Percentiles rank a stretch among this genome's conserved stretches.
Evolutionary conservation across 1,140 invertebrate genomes (phyloP).

Genomic region (Drosophila triauraria): DNA sequence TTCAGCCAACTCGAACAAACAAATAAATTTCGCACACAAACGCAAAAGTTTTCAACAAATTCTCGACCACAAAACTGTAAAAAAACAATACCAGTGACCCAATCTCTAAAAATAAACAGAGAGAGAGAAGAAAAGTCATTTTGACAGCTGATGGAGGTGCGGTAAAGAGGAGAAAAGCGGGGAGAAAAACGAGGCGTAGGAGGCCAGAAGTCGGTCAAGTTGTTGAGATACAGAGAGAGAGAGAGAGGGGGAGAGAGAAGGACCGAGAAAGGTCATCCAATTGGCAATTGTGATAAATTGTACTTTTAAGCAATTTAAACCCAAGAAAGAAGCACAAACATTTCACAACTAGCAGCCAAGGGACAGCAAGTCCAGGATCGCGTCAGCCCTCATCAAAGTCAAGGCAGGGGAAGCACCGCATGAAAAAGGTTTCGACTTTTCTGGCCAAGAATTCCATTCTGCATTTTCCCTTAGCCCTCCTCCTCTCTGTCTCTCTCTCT

Average conservation of each 20-base stretch:
- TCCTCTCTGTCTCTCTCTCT: background rate
- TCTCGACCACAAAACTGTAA: constrained; percentile 39
- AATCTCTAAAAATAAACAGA: constrained; percentile 59
- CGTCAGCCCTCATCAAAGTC: constrained; percentile 68
- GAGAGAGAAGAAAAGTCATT: constrained; percentile 54
- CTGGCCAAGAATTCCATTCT: constrained; percentile 26
- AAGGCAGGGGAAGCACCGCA: constrained; percentile 36
- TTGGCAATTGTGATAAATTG: constrained; percentile 82
- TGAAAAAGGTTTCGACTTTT: constrained; percentile 27
- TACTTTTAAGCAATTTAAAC: constrained; percentile 80
- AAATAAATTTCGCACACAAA: constrained; percentile 27
- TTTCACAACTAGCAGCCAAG: constrained; percentile 16
- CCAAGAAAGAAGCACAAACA: constrained; percentile 22
- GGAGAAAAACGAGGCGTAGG: constrained; percentile 27
- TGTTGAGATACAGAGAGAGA: constrained; percentile 14
- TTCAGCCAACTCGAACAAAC: constrained; percentile 2
- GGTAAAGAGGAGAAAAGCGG: constrained; percentile 18
- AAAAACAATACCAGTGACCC: constrained; percentile 45
- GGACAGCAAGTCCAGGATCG: constrained; percentile 15
- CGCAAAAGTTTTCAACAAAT: constrained; percentile 59
- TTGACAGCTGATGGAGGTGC: constrained; percentile 45
- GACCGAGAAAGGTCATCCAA: constrained; percentile 52
- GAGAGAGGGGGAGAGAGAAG: constrained; percentile 4
- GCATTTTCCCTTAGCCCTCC: constrained; percentile 6
- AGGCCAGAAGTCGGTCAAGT: constrained; percentile 43